A percentile compares a stretch with the other conserved stretches of the same genome.
Evolutionary conservation across 2,888 invertebrate species (phyloP).

Genomic region (Archips xylosteana): DNA sequence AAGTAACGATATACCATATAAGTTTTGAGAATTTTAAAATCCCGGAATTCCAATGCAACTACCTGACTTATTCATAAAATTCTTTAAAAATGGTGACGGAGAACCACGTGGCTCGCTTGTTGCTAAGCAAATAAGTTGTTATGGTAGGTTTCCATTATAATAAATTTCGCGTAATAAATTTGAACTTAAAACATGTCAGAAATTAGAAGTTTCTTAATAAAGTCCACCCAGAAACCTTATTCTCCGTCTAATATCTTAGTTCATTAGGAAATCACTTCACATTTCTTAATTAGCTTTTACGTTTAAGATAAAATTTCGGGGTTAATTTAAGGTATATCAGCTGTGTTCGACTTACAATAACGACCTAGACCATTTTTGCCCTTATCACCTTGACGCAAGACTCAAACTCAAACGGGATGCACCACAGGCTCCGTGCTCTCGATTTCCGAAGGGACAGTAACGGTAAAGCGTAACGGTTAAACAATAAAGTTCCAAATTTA

Average conservation of each 20-base stretch:
- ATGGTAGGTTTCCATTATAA: background rate
- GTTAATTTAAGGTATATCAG: constrained; percentile 41
- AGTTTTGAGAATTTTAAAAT: too few relatives aligned
- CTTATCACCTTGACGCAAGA: constrained; percentile 29
- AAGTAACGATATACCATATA: too few relatives aligned
- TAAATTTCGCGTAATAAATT: background rate
- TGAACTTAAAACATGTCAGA: background rate
- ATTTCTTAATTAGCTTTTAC: constrained; percentile 35
- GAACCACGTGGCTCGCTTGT: too few relatives aligned
- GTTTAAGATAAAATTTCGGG: constrained; percentile 36
- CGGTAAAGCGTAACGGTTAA: constrained; percentile 75
- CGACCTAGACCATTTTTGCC: constrained; percentile 1
- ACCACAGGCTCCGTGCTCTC: constrained; percentile 53
- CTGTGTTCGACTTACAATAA: constrained; percentile 31
- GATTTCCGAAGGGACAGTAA: constrained; percentile 77
- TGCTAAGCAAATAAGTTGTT: too few relatives aligned
- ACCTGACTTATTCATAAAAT: too few relatives aligned
- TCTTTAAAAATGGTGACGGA: too few relatives aligned
- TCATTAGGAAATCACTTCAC: constrained; percentile 31
- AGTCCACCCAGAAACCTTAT: background rate
- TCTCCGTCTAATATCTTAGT: constrained; percentile 4
- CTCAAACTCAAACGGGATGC: constrained; percentile 3
- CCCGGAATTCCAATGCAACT: too few relatives aligned
- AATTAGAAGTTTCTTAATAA: background rate
- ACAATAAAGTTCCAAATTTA: constrained; percentile 59